A percentile compares a stretch with the other conserved stretches of the same genome.
Evolutionary conservation across 2,113 vertebrate genomes (phyloP).

Genomic region (Zingel zingel): DNA sequence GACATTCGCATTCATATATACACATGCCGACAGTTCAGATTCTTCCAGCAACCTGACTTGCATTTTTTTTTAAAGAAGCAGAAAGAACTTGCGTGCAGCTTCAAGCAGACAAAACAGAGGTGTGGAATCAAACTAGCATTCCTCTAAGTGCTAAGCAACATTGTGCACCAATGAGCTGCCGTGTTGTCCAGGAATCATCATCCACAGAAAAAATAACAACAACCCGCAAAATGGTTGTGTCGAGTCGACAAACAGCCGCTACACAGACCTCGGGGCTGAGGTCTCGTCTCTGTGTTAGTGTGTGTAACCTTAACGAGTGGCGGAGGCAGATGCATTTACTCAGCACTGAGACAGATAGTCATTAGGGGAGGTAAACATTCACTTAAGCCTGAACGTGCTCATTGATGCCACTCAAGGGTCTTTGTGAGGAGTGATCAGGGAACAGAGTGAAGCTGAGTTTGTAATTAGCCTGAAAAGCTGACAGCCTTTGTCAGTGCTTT

Average conservation of each 20-base stretch:
- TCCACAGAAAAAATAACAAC: conserved; percentile 31
- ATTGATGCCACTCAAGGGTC: conserved; percentile 79
- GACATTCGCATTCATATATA: not conserved
- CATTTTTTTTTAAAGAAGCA: conserved; percentile 6
- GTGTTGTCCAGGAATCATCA: conserved; percentile 20
- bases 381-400: conserved; percentile 78
- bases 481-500: conserved; percentile 77
- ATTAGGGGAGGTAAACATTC: conserved; percentile 85
- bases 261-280: conserved; percentile 39
- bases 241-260: conserved; percentile 43
- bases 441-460: conserved; percentile 77
- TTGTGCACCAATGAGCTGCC: not conserved
- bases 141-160: not conserved
- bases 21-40: conserved; percentile 2
- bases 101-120: not conserved
- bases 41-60: conserved; percentile 6
- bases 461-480: conserved; percentile 83
- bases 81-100: not conserved
- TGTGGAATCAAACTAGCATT: not conserved
- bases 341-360: conserved; percentile 77
- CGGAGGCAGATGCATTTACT: conserved; percentile 68
- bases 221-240: conserved; percentile 37
- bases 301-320: conserved; percentile 47
- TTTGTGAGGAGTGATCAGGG: conserved; percentile 77
- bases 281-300: conserved; percentile 39